Evolutionary conservation across 2,113 vertebrate genomes (phyloP).

Genomic region (Protomyctophum bolini): DNA sequence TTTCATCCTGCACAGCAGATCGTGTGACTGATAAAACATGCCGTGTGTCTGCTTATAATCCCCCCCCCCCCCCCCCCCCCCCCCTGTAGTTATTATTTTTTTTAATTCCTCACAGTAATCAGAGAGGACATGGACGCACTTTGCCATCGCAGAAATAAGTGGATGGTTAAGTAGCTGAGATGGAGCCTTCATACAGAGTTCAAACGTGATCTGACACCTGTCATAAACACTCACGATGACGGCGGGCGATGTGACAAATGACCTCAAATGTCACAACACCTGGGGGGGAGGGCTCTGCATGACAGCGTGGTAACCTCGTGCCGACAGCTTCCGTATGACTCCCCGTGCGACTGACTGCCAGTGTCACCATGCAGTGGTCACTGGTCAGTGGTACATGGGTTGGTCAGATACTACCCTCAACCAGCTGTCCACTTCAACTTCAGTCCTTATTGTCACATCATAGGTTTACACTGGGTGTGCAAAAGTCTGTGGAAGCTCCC

Average conservation of each 20-base stretch:
- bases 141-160: constrained; percentile 48
- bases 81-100: neutral
- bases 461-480: too few species aligned
- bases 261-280: constrained; percentile 58
- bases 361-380: neutral
- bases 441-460: too few species aligned
- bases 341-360: constrained; percentile 6
- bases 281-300: constrained; percentile 37
- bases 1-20: constrained; percentile 5
- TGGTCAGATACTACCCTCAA: neutral
- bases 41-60: constrained; percentile 14
- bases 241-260: constrained; percentile 58
- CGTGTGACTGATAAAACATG: constrained; percentile 10
- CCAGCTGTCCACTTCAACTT: neutral
- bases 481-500: too few species aligned
- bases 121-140: constrained; percentile 58
- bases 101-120: constrained; percentile 67
- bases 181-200: constrained; percentile 61
- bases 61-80: neutral
- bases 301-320: constrained; percentile 47
- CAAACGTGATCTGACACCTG: constrained; percentile 76
- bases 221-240: constrained; percentile 69
- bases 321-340: constrained; percentile 24
- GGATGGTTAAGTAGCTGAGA: constrained; percentile 63
- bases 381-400: neutral